Evolutionary conservation across 2,113 vertebrate species (phyloP).

Genomic region (Gnathonemus longibarbis): DNA sequence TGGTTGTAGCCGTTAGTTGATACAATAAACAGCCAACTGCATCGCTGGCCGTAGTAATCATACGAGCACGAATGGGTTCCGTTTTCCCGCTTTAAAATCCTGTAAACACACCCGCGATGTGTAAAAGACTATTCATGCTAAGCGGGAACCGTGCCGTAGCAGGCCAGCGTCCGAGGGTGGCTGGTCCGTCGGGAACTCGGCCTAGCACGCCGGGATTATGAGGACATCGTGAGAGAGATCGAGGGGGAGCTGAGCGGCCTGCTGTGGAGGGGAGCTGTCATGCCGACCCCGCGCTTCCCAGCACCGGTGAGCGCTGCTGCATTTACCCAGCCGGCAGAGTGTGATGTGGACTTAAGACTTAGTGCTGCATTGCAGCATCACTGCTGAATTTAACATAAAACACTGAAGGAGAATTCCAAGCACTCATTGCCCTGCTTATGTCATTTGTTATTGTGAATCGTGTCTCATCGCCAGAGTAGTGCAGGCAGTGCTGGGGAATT

Average conservation of each 20-base stretch:
- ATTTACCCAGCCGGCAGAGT: not conserved
- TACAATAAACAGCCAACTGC: not conserved
- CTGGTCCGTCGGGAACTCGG: slow-evolving; percentile 61
- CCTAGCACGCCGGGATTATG: slow-evolving; percentile 62
- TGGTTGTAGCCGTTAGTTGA: not conserved
- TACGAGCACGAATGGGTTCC: not conserved
- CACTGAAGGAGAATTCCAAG: not conserved
- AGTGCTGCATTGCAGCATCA: not conserved
- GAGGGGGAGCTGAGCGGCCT: slow-evolving; percentile 65
- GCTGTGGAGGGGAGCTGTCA: slow-evolving; percentile 54
- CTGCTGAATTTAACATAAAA: not conserved
- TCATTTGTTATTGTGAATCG: not conserved
- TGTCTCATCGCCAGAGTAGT: not conserved
- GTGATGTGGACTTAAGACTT: not conserved
- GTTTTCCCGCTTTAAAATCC: not conserved
- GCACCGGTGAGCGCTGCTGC: slow-evolving; percentile 40
- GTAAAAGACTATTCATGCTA: not conserved
- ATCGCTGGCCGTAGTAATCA: not conserved
- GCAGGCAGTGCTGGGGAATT: not conserved
- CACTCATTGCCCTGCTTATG: not conserved
- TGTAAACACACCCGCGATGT: not conserved
- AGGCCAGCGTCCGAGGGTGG: slow-evolving; percentile 71
- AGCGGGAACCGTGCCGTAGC: not conserved
- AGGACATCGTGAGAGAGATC: slow-evolving; percentile 68
- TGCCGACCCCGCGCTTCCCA: slow-evolving; percentile 64